These are phyloP conservation scores for Desoria tigrina DNA, from an alignment of 2,888 invertebrate genomes.

Conservation along the genomic window DNA sequence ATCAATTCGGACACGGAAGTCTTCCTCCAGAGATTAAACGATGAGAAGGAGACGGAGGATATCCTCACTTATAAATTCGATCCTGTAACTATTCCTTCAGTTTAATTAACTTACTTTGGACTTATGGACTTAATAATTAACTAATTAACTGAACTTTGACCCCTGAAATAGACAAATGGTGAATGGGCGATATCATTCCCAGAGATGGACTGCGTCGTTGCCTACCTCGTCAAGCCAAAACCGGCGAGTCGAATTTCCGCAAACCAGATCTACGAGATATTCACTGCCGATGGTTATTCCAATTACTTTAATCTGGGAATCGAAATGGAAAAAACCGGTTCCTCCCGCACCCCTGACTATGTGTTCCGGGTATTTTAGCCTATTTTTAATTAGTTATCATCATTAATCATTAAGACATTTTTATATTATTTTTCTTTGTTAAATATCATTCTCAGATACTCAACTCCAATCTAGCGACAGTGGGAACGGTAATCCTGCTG, in stretches of 20 bases:
- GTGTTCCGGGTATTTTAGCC: conserved; percentile 35
- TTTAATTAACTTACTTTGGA: not conserved
- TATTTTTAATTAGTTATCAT: not conserved
- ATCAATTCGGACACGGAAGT: conserved; percentile 45
- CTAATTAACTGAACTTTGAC: too few relatives aligned
- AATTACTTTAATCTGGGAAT: conserved; percentile 47
- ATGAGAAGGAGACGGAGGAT: conserved; percentile 17
- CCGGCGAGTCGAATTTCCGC: conserved; percentile 40
- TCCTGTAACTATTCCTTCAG: not conserved
- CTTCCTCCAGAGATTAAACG: conserved; percentile 38
- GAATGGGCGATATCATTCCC: conserved; percentile 50
- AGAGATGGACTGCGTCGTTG: conserved; percentile 40
- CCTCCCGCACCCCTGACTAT: conserved; percentile 37
- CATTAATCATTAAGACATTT: not conserved
- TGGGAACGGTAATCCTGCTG: conserved; percentile 43
- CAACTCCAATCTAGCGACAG: conserved; percentile 41
- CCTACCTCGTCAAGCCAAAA: conserved; percentile 39
- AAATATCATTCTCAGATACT: conserved; percentile 30
- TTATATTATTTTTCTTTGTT: not conserved
- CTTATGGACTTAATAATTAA: too few relatives aligned
- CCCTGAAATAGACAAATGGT: conserved; percentile 22
- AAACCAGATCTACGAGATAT: conserved; percentile 42
- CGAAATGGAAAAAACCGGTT: conserved; percentile 43
- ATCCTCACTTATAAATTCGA: conserved; percentile 7
- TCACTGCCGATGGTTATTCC: conserved; percentile 44